These are phyloP conservation scores for Apeltes quadracus DNA, from an alignment of 2,113 vertebrate genomes.

Conservation along the genomic window DNA sequence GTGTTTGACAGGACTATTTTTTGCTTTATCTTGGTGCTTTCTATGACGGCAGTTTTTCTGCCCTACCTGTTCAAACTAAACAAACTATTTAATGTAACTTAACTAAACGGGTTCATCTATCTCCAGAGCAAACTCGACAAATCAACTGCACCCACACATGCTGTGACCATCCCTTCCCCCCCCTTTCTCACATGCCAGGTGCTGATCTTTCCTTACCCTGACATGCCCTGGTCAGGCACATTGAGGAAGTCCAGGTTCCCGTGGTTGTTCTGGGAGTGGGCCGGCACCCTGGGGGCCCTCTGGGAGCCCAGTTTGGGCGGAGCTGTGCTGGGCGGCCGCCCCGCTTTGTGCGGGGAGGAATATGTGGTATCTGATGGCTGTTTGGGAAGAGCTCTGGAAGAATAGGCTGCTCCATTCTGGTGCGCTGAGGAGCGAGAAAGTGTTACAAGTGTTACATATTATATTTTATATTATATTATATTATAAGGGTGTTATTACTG, in stretches of 20 bases:
- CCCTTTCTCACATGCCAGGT: background rate
- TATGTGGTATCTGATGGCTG: slow-evolving; percentile 70
- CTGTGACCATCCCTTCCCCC: background rate
- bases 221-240: slow-evolving; percentile 93
- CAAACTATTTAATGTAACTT: slow-evolving; percentile 7
- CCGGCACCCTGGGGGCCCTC: slow-evolving; percentile 59
- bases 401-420: slow-evolving; percentile 85
- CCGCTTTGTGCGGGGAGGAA: slow-evolving; percentile 69
- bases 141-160: slow-evolving; percentile 21
- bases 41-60: background rate
- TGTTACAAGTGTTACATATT: too few species aligned
- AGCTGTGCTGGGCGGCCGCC: slow-evolving; percentile 66
- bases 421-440: slow-evolving; percentile 65
- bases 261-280: slow-evolving; percentile 64
- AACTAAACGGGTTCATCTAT: slow-evolving; percentile 33
- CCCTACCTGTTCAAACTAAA: background rate
- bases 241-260: slow-evolving; percentile 92
- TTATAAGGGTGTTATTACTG: background rate
- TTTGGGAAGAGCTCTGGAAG: slow-evolving; percentile 38
- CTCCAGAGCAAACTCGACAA: background rate
- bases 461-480: too few species aligned
- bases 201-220: slow-evolving; percentile 82
- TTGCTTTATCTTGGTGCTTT: background rate
- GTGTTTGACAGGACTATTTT: background rate
- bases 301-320: slow-evolving; percentile 73